These are phyloP conservation scores for Allygus modestus DNA, from an alignment of 2,888 invertebrate genomes.

Conservation along the genomic window DNA sequence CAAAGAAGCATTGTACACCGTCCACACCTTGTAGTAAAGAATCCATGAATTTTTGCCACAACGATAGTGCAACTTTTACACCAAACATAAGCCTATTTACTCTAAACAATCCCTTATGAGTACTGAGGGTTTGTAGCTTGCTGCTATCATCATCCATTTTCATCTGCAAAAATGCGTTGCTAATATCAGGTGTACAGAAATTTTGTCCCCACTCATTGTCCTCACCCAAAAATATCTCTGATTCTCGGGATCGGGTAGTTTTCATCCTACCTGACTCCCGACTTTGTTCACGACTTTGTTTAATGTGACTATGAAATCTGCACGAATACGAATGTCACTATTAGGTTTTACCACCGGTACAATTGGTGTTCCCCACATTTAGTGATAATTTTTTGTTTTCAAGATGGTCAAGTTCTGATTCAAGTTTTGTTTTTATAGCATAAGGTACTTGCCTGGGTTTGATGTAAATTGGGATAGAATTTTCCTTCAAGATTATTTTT, in stretches of 20 bases:
- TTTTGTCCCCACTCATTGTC: constrained; percentile 45
- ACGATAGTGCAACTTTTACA: constrained; percentile 2
- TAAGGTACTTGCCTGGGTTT: constrained; percentile 33
- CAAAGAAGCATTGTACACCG: constrained; percentile 45
- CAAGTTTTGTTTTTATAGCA: background rate
- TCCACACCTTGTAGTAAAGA: constrained; percentile 62
- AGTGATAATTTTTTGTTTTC: background rate
- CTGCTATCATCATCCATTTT: constrained; percentile 54
- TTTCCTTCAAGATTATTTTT: background rate
- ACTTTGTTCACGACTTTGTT: constrained; percentile 61
- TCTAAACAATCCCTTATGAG: constrained; percentile 70
- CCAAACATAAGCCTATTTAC: constrained; percentile 66
- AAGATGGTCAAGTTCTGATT: background rate
- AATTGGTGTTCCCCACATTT: constrained; percentile 63
- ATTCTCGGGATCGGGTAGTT: constrained; percentile 64
- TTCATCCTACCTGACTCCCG: too few relatives aligned
- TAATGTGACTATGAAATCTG: constrained; percentile 66
- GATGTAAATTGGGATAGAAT: background rate
- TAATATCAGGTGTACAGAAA: constrained; percentile 62
- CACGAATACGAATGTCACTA: constrained; percentile 60
- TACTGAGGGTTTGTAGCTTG: constrained; percentile 63
- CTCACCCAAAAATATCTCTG: constrained; percentile 49
- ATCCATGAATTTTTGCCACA: constrained; percentile 69
- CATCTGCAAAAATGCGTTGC: constrained; percentile 60
- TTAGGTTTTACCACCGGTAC: constrained; percentile 57